These are phyloP conservation scores for Serrognathus titanus DNA, from an alignment of 2,888 invertebrate species.

Conservation along the genomic window DNA sequence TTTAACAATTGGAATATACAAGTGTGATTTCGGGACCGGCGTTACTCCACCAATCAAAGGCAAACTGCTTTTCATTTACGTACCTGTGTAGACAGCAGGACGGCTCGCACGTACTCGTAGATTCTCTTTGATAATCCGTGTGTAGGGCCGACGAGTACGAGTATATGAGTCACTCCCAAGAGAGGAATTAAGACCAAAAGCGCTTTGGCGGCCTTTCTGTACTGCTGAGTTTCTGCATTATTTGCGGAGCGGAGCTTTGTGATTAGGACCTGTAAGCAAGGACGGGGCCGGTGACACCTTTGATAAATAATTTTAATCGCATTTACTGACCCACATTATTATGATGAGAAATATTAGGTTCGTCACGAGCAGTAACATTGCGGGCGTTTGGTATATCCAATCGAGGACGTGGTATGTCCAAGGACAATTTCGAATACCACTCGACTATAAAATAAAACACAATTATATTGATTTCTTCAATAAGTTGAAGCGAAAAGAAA, in stretches of 20 bases:
- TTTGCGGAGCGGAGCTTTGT: slow-evolving; percentile 87
- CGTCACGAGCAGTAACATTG: slow-evolving; percentile 72
- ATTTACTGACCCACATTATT: slow-evolving; percentile 70
- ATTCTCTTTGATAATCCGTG: slow-evolving; percentile 70
- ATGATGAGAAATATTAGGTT: slow-evolving; percentile 75
- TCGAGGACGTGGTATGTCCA: slow-evolving; percentile 80
- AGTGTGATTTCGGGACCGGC: too few relatives aligned
- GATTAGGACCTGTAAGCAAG: slow-evolving; percentile 69
- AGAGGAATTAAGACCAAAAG: slow-evolving; percentile 84
- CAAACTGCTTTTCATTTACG: slow-evolving; percentile 19
- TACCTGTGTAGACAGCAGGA: slow-evolving; percentile 86
- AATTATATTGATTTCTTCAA: too few relatives aligned
- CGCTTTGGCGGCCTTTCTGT: slow-evolving; percentile 84
- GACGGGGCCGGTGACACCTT: not conserved
- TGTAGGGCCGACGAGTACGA: slow-evolving; percentile 76
- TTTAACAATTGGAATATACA: too few relatives aligned
- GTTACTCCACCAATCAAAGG: too few relatives aligned
- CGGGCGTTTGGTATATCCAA: slow-evolving; percentile 84
- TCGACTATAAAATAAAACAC: not conserved
- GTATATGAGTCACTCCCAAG: slow-evolving; percentile 82
- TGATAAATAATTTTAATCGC: not conserved
- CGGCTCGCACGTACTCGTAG: slow-evolving; percentile 72
- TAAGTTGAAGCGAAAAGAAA: not conserved
- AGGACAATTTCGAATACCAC: slow-evolving; percentile 48
- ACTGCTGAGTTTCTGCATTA: slow-evolving; percentile 82